Conservation (phyloP, 2,113 vertebrate genomes). For the Burhinus bistriatus region DNA sequence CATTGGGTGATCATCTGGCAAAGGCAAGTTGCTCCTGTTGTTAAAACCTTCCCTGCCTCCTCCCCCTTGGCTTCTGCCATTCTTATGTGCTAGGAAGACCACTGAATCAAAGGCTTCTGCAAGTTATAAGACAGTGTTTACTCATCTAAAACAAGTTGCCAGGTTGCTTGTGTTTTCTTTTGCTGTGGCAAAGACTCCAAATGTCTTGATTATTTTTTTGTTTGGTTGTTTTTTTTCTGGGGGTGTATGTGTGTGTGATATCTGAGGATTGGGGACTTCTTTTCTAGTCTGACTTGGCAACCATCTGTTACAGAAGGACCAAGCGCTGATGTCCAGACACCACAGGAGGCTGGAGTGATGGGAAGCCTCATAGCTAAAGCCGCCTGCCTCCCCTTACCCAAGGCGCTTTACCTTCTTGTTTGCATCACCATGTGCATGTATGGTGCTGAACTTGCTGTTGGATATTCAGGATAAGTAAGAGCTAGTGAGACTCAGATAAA, state of each 20-base stretch:
- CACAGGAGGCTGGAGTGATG: background rate
- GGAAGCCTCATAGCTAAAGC: background rate
- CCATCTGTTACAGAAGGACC: background rate
- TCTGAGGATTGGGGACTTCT: background rate
- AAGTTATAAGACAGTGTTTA: rapidly evolving
- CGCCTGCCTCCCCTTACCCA: background rate
- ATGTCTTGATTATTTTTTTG: background rate
- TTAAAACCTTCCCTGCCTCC: background rate
- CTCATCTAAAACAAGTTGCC: background rate
- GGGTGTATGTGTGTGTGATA: background rate
- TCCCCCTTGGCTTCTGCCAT: background rate
- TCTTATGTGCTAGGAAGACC: background rate
- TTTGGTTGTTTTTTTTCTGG: background rate
- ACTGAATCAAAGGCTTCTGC: background rate
- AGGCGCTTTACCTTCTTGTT: background rate
- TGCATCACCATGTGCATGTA: background rate
- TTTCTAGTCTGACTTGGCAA: background rate
- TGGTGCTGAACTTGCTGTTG: background rate
- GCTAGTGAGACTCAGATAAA: background rate
- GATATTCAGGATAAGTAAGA: background rate
- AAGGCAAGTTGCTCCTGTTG: background rate
- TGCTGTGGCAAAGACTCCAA: background rate
- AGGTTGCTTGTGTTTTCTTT: background rate
- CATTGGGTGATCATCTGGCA: background rate
- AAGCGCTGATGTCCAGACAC: background rate